phyloP scores from a whole-genome alignment of 2,888 invertebrate species.

The Leucozona laternaria region DNA sequence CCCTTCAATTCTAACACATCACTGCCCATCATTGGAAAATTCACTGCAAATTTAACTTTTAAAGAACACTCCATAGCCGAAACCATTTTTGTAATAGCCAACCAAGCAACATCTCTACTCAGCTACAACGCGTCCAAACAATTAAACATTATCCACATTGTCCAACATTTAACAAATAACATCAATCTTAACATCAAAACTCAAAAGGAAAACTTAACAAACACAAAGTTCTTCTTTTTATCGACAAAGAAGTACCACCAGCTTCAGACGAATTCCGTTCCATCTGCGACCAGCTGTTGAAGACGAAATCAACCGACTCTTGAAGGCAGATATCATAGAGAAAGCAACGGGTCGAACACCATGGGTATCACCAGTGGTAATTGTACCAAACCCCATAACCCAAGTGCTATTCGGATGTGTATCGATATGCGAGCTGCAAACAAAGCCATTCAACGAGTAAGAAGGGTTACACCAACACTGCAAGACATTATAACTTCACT shows the following conservation, averaged over 20 bases:
- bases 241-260: not conserved
- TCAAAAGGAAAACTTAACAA: not conserved
- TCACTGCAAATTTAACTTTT: not conserved
- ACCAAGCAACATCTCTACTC: not conserved
- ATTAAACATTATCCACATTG: not conserved
- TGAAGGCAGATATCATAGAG: too few relatives aligned
- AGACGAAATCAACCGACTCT: too few relatives aligned
- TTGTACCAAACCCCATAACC: slow-evolving; percentile 1
- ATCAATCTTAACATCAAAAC: not conserved
- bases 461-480: too few relatives aligned
- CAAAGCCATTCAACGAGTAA: too few relatives aligned
- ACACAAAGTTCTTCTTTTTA: not conserved
- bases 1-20: not conserved
- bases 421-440: too few relatives aligned
- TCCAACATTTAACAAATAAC: not conserved
- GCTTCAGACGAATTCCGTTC: too few relatives aligned
- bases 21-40: not conserved
- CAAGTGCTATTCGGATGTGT: not conserved
- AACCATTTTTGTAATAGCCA: not conserved
- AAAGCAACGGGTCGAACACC: not conserved
- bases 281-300: too few relatives aligned
- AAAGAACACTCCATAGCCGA: slow-evolving; percentile 10
- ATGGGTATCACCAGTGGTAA: not conserved
- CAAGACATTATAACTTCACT: too few relatives aligned
- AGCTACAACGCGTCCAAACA: not conserved